These are phyloP conservation scores for Dolichoris vasculosae DNA, from an alignment of 1,140 invertebrate species.

Conservation along the genomic window DNA sequence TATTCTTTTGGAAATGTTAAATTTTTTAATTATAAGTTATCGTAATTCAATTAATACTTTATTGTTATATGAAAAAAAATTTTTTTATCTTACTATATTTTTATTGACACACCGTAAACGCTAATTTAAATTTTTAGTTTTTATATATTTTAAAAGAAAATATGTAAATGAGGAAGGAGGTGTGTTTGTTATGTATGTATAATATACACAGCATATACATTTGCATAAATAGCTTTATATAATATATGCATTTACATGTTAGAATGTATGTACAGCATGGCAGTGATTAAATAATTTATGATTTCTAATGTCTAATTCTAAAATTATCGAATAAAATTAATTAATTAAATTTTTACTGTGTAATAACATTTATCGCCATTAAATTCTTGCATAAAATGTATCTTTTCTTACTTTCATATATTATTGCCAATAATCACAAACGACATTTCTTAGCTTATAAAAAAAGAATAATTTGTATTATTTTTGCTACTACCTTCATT, in stretches of 20 bases:
- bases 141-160: slow-evolving; percentile 45
- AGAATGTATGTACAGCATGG: slow-evolving; percentile 69
- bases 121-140: slow-evolving; percentile 39
- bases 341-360: slow-evolving; percentile 22
- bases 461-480: background rate
- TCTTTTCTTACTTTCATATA: slow-evolving; percentile 10
- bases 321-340: slow-evolving; percentile 47
- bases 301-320: slow-evolving; percentile 36
- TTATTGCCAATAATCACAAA: slow-evolving; percentile 29
- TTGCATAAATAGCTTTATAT: slow-evolving; percentile 17
- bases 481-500: slow-evolving; percentile 31
- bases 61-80: slow-evolving; percentile 22
- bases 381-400: slow-evolving; percentile 30
- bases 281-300: slow-evolving; percentile 64
- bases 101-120: slow-evolving; percentile 38
- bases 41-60: slow-evolving; percentile 18
- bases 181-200: slow-evolving; percentile 2
- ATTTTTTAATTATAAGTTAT: slow-evolving; percentile 27
- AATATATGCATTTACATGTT: slow-evolving; percentile 60
- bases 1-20: slow-evolving; percentile 7
- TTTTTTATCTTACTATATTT: slow-evolving; percentile 19
- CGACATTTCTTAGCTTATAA: background rate
- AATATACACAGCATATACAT: background rate
- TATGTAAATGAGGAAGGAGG: no score
- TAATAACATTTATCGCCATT: slow-evolving; percentile 43